phyloP scores from a whole-genome alignment of 1,140 invertebrate species.

The Homalodisca vitripennis region DNA sequence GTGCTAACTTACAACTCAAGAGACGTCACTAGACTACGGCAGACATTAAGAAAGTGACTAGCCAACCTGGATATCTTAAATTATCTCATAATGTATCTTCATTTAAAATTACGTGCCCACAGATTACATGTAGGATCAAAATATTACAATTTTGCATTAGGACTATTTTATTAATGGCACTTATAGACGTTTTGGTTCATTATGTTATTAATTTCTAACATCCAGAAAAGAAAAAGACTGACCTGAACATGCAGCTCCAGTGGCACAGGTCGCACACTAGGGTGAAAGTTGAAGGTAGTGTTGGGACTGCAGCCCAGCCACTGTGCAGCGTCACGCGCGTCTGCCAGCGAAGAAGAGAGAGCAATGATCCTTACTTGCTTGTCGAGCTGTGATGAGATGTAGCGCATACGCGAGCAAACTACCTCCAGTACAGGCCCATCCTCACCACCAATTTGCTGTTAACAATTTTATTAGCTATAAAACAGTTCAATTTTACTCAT shows the following conservation, averaged over 20 bases:
- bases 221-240: neutral
- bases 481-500: neutral
- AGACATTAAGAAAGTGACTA: too few relatives aligned
- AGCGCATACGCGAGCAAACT: constrained; percentile 95
- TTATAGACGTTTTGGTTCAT: neutral
- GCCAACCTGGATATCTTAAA: too few relatives aligned
- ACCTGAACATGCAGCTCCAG: constrained; percentile 91
- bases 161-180: too few relatives aligned
- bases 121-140: too few relatives aligned
- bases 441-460: constrained; percentile 74
- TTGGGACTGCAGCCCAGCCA: constrained; percentile 95
- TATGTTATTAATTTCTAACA: neutral
- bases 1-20: too few relatives aligned
- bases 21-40: too few relatives aligned
- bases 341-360: constrained; percentile 89
- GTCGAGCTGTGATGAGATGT: constrained; percentile 96
- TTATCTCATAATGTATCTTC: too few relatives aligned
- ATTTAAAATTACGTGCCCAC: too few relatives aligned
- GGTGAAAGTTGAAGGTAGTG: constrained; percentile 97
- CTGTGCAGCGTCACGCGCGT: constrained; percentile 93
- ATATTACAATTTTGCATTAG: too few relatives aligned
- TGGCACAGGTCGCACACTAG: constrained; percentile 92
- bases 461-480: too few relatives aligned
- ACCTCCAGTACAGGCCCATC: constrained; percentile 95
- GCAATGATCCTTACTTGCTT: constrained; percentile 94